Base-by-base conservation (phyloP, 2,113 vertebrate species). In the Turnix velox region DNA sequence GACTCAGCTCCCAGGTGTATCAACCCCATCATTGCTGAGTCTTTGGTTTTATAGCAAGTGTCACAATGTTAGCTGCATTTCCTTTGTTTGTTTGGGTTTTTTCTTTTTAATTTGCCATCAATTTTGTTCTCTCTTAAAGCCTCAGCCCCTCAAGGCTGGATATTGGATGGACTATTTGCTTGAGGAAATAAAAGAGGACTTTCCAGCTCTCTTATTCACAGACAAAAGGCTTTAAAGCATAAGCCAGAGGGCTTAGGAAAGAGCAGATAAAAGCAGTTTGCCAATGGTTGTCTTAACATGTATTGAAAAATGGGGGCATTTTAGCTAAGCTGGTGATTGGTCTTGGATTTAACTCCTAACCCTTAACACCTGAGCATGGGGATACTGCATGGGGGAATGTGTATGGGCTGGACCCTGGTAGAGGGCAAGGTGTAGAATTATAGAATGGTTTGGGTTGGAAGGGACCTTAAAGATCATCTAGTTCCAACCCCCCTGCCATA, bases 141-240 rank as follows among this genome's bases (percentile, higher is more conserved):
- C 80, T 52, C 49, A 62, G 43, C 63, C 63, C 79, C 68, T 83
- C 63, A 69, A 74, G 85, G 51, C 51, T 90, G 68, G 67, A 80
- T 80, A 83, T 62, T 66, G 73, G 85, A 93, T 51, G 72, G 90
- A 72, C 92, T 91, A 30, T 94, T 95, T 73, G 63, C 90, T 94
- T 81, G 89, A 93, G 68, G 88, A 96, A 95, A 94, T 90, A 83
- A 83, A 87, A 92, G 87, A 76, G 42, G 72, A 43, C 67, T 91
- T 90, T 90, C 76, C 83, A 88, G 72, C 55, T 89, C 78, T 92
- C 30, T 59, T 80, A 59, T 46, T 93, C 79, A 63, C 83, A 91
- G 67, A 96, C 82, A 94, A 94, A 91, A 86, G 46, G 72, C 59
- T 96, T 91, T 89, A 85, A 88, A 94, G 35, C 33, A 49, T 76